Evolutionary conservation across 2,797 vertebrate genomes (phyloP), one percentile per base, ranked within the genome.

Genomic region (Lateolabrax maculatus): DNA sequence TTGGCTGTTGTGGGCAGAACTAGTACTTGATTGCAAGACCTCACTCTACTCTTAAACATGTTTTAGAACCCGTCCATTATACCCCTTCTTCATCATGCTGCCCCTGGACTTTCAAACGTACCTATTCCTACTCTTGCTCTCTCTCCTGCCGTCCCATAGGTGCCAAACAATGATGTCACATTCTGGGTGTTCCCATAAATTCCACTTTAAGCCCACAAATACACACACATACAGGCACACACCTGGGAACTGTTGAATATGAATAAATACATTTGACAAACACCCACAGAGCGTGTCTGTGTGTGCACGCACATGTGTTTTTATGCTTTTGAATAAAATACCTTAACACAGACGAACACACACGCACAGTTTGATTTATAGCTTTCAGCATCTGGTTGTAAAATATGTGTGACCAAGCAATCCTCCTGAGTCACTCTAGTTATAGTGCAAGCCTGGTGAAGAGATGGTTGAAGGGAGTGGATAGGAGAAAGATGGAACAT

Each of bases 151-250:
- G 81, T 70, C 73, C 80, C 16, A 83, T 95, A 95, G 95, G 94
- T 96, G 95, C 93, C 93, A 90, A 89, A 83, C 82, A 31, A 62
- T 90, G 86, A 92, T 89, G 85, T 93, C 91, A 92, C 88, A 85
- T 82, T 65, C 77, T 89, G 93, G 93, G 87, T 95, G 94, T 94
- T 94, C 92, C 89, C 84, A 94, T 96, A 96, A 96, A 96, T 95
- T 94, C 93, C 75, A 80, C 81, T 92, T 90, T 87, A 94, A 91
- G 86, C 88, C 87, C 71, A 91, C 12, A 55, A 3, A 23, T 39
- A 67, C 55, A 71, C 21, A 68, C 21, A 61, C 73, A 82, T 75
- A 23, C 58, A 74, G 52, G 25, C 62, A 60, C 56, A 71, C 80
- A 91, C 87, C 86, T 89, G 78, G 71, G 81, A 84, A 74, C 82